Conservation (phyloP, 2,797 vertebrate species). For the Bradypodion pumilum region DNA sequence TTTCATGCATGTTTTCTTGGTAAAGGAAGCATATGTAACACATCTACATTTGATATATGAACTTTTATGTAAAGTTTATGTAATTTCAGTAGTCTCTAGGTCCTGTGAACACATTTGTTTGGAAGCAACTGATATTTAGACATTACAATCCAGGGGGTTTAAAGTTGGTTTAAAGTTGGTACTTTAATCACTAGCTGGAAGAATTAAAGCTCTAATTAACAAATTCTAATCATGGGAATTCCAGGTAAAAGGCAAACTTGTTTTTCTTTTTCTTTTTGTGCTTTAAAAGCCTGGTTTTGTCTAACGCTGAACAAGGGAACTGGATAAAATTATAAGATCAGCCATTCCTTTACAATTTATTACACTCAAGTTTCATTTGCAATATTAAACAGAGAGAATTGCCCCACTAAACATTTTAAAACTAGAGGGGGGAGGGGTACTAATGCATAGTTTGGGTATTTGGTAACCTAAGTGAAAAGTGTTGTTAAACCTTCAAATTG, state of each 20-base stretch:
- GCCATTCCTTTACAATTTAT: neutral
- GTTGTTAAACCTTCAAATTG: no score
- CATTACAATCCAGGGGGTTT: neutral
- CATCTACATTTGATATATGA: neutral
- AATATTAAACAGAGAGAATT: neutral
- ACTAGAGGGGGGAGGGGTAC: no score
- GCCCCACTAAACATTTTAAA: no score
- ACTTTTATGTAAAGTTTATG: neutral
- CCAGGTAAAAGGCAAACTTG: neutral
- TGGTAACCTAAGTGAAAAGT: no score
- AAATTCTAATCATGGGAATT: constrained; percentile 3
- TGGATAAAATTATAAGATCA: neutral
- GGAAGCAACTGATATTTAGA: neutral
- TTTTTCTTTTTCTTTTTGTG: neutral
- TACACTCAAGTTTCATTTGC: neutral
- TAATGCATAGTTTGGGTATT: no score
- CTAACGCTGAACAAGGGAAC: neutral
- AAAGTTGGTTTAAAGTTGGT: no score
- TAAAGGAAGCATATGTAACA: neutral
- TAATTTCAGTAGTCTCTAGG: neutral
- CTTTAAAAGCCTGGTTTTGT: neutral
- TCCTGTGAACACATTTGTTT: neutral
- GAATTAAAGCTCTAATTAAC: neutral
- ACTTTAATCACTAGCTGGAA: neutral
- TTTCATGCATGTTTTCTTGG: neutral